phyloP scores from a whole-genome alignment of 2,888 invertebrate genomes.

The Baccha elongata region DNA sequence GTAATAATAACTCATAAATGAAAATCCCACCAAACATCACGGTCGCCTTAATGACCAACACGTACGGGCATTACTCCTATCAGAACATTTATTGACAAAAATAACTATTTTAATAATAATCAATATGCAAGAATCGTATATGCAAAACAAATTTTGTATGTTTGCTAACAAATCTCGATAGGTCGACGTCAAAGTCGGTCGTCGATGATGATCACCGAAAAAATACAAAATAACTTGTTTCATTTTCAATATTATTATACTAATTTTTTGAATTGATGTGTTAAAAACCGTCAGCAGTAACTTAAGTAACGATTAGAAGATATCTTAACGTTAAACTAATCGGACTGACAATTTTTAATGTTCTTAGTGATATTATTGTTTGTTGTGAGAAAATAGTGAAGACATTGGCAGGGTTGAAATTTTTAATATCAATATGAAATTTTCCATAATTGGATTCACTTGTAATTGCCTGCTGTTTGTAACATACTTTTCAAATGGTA shows the following conservation, averaged over 20 bases:
- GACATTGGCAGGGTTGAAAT: background rate
- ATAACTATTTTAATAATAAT: constrained; percentile 30
- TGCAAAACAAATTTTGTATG: constrained; percentile 18
- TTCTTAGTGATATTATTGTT: background rate
- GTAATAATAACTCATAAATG: constrained; percentile 1
- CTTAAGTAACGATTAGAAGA: constrained; percentile 44
- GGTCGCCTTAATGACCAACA: constrained; percentile 15
- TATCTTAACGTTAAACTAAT: constrained; percentile 56
- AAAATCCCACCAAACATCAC: constrained; percentile 45
- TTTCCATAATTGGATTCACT: constrained; percentile 18
- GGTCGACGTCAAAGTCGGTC: constrained; percentile 16
- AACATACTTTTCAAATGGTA: constrained; percentile 50
- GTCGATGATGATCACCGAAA: constrained; percentile 43
- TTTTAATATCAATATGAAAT: constrained; percentile 27
- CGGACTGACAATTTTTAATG: constrained; percentile 41
- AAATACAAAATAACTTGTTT: constrained; percentile 56
- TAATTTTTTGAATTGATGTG: constrained; percentile 29
- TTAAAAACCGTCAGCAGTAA: constrained; percentile 48
- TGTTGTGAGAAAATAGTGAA: background rate
- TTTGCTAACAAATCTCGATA: constrained; percentile 30
- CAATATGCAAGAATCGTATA: constrained; percentile 41
- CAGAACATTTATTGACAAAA: constrained; percentile 11
- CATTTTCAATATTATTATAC: constrained; percentile 26
- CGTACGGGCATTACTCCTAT: background rate
- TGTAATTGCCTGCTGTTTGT: constrained; percentile 20